phyloP scores from a whole-genome alignment of 2,888 invertebrate genomes.

The Dendrolimus pini region DNA sequence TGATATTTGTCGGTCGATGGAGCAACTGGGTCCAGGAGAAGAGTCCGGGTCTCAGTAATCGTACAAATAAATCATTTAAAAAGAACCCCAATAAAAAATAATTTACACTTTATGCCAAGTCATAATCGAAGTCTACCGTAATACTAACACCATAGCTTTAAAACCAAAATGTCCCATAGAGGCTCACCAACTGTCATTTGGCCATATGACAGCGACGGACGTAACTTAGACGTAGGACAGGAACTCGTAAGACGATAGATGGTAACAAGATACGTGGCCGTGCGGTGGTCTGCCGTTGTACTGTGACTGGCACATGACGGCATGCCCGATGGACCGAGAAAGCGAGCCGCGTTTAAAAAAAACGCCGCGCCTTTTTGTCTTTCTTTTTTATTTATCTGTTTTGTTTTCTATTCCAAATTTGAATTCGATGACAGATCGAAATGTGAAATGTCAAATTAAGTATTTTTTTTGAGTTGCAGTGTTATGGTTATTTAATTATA shows the following conservation, averaged over 20 bases:
- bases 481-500: too few relatives aligned
- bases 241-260: slow-evolving; percentile 71
- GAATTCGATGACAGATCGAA: slow-evolving; percentile 13
- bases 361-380: slow-evolving; percentile 22
- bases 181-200: slow-evolving; percentile 60
- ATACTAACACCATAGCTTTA: slow-evolving; percentile 1
- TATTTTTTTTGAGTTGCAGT: slow-evolving; percentile 28
- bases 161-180: slow-evolving; percentile 37
- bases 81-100: too few relatives aligned
- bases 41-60: too few relatives aligned
- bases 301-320: slow-evolving; percentile 69
- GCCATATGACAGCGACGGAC: slow-evolving; percentile 55
- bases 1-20: too few relatives aligned
- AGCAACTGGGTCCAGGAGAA: too few relatives aligned
- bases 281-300: slow-evolving; percentile 62
- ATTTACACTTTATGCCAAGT: too few relatives aligned
- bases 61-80: too few relatives aligned
- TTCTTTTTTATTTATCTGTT: slow-evolving; percentile 28
- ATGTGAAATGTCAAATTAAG: too few relatives aligned
- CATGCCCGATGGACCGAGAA: slow-evolving; percentile 75
- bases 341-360: slow-evolving; percentile 64
- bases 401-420: slow-evolving; percentile 27
- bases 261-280: slow-evolving; percentile 59
- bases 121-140: too few relatives aligned
- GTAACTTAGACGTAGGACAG: slow-evolving; percentile 73